These are phyloP conservation scores for Lytechinus variegatus DNA, from an alignment of 35 echinoderm and acorn worm genomes.

Conservation along the genomic window DNA sequence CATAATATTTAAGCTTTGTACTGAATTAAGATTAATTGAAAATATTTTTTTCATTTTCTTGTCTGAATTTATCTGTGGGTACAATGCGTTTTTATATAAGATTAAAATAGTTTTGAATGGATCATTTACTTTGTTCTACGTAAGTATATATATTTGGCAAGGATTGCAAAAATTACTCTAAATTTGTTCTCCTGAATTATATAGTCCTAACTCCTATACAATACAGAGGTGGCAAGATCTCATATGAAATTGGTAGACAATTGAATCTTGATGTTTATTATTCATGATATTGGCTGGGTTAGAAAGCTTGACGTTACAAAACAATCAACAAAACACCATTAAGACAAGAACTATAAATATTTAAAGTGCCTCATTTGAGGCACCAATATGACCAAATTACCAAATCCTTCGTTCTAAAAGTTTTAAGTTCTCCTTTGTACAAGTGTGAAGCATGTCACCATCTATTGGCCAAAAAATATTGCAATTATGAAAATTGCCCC, in stretches of 20 bases:
- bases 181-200: neutral
- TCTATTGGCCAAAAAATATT: neutral
- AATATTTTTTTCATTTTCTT: no score
- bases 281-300: neutral
- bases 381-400: neutral
- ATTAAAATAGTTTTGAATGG: no score
- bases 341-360: neutral
- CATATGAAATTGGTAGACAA: neutral
- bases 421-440: neutral
- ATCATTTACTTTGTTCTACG: neutral
- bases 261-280: neutral
- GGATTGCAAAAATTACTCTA: neutral
- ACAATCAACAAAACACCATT: neutral
- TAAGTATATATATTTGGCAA: neutral
- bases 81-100: no score
- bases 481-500: neutral
- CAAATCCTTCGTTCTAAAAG: neutral
- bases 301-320: neutral
- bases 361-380: neutral
- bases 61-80: no score
- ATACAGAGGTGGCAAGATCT: neutral
- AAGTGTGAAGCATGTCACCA: neutral
- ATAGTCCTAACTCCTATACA: no score
- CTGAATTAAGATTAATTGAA: no score
- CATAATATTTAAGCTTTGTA: no score